A percentile compares a stretch with the other conserved stretches of the same genome.
Conservation (phyloP, 2,888 invertebrate genomes). For the Laothoe populi region DNA sequence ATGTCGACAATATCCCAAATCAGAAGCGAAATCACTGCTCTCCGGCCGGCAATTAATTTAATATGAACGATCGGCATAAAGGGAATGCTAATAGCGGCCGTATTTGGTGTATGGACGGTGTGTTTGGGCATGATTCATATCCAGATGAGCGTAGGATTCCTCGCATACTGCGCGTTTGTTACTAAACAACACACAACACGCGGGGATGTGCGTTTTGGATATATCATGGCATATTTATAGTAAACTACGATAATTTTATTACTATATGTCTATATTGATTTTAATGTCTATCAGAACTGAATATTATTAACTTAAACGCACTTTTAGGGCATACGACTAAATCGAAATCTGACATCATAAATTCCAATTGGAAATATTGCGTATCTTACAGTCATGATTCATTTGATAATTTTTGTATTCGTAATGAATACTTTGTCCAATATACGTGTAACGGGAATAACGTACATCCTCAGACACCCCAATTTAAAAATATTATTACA, state of each 20-base stretch:
- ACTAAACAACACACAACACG: conserved; percentile 12
- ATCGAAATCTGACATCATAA: background rate
- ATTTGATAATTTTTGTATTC: too few species aligned
- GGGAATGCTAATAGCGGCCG: conserved; percentile 69
- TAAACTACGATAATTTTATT: conserved; percentile 16
- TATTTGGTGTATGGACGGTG: conserved; percentile 56
- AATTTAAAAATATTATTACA: too few species aligned
- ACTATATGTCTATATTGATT: background rate
- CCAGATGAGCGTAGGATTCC: conserved; percentile 56
- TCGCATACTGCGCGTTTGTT: background rate
- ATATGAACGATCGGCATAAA: conserved; percentile 60
- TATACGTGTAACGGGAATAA: too few species aligned
- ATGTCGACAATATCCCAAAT: conserved; percentile 38
- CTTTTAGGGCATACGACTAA: background rate
- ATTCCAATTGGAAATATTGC: too few species aligned
- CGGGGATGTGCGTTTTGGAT: conserved; percentile 1
- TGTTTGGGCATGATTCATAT: conserved; percentile 61
- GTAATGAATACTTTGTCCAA: too few species aligned
- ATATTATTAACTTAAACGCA: background rate
- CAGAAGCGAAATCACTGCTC: conserved; percentile 35
- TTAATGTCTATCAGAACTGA: too few species aligned
- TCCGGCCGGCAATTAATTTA: conserved; percentile 52
- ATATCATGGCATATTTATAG: conserved; percentile 14
- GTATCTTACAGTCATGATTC: too few species aligned
- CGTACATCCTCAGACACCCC: too few species aligned